Conservation (phyloP, 2,888 invertebrate genomes). For the Microctonus brassicae region DNA sequence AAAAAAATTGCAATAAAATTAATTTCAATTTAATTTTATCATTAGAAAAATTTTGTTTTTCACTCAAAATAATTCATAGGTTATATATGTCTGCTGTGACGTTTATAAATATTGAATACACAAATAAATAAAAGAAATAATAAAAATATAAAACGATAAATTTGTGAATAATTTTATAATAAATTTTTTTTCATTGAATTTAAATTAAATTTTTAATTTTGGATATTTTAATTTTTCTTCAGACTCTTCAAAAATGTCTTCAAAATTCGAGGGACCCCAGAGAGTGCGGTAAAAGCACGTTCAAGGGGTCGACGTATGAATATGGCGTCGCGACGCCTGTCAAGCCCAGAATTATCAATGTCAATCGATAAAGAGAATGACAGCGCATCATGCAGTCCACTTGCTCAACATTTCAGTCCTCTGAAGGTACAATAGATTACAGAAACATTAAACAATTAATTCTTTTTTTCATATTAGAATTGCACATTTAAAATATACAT, state of each 20-base stretch:
- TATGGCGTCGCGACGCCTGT: conserved; percentile 57
- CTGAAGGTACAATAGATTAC: conserved; percentile 58
- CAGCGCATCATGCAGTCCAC: conserved; percentile 51
- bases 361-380: conserved; percentile 60
- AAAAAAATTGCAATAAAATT: too few species aligned
- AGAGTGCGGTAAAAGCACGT: conserved; percentile 50
- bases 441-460: too few species aligned
- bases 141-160: neutral
- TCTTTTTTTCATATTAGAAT: neutral
- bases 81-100: too few species aligned
- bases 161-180: neutral
- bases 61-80: neutral
- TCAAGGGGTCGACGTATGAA: conserved; percentile 53
- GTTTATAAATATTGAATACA: neutral
- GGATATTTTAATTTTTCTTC: conserved; percentile 37
- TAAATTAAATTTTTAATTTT: neutral
- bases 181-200: neutral
- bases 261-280: conserved; percentile 62
- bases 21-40: too few species aligned
- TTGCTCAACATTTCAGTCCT: conserved; percentile 52
- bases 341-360: conserved; percentile 54
- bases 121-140: neutral
- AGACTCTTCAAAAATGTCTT: conserved; percentile 66
- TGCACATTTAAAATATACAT: neutral
- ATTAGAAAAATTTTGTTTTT: too few species aligned